Conservation (phyloP, 1,140 invertebrate genomes). For the Drosophila fuyamai region DNA sequence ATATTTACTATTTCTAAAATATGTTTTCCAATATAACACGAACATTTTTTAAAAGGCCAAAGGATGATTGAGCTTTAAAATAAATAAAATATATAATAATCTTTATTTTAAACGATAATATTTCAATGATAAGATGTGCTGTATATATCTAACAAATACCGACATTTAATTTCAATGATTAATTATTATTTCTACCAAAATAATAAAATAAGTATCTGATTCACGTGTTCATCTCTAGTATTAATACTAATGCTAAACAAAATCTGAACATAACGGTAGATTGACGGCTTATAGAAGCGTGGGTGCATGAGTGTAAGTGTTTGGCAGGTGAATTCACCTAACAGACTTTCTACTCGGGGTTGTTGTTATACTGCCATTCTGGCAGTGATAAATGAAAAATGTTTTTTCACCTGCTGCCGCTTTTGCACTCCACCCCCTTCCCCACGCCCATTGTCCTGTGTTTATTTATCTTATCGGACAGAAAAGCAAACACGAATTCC, state of each 20-base stretch:
- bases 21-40: too few relatives aligned
- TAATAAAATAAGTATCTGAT: too few relatives aligned
- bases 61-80: too few relatives aligned
- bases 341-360: conserved; percentile 49
- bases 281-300: background rate
- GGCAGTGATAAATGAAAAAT: conserved; percentile 67
- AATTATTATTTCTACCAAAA: too few relatives aligned
- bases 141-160: too few relatives aligned
- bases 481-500: conserved; percentile 57
- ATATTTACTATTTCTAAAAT: too few relatives aligned
- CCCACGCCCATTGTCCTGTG: conserved; percentile 10
- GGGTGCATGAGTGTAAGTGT: background rate
- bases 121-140: too few relatives aligned
- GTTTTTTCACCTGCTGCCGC: conserved; percentile 59
- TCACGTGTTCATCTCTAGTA: background rate
- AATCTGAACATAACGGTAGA: conserved; percentile 23
- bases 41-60: too few relatives aligned
- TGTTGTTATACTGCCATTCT: conserved; percentile 35
- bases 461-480: conserved; percentile 72
- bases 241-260: conserved; percentile 9
- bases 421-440: conserved; percentile 8
- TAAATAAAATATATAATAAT: too few relatives aligned
- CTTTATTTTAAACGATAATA: too few relatives aligned
- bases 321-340: conserved; percentile 68
- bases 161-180: too few relatives aligned